Conservation (phyloP, 2,113 vertebrate species). For the Himantopus leucocephalus region DNA sequence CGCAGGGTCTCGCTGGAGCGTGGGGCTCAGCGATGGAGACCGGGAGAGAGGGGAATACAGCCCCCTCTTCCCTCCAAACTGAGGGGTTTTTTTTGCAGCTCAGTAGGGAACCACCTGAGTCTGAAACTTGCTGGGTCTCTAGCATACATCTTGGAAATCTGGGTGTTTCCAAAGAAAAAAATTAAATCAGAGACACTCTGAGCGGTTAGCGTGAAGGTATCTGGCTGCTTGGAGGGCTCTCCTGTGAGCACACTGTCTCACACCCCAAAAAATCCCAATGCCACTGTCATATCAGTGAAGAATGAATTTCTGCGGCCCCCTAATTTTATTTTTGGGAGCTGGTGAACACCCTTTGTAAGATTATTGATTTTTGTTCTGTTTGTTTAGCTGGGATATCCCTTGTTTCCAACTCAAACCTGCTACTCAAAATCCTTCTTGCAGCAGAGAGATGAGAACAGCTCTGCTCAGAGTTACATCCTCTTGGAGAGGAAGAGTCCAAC, state of each 20-base stretch:
- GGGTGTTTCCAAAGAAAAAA: background rate
- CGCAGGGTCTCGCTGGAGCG: background rate
- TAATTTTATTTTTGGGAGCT: background rate
- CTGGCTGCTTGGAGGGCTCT: background rate
- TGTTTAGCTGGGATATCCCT: background rate
- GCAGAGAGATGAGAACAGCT: background rate
- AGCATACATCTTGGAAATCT: background rate
- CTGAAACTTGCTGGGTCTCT: background rate
- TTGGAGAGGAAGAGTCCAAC: background rate
- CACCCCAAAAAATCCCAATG: background rate
- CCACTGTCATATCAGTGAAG: background rate
- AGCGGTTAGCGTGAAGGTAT: background rate
- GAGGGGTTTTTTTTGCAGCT: background rate
- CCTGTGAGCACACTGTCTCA: background rate
- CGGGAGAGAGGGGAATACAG: background rate
- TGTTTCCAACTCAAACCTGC: background rate
- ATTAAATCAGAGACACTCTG: background rate
- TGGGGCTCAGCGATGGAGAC: fast-evolving
- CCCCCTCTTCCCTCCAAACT: fast-evolving
- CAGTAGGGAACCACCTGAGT: background rate
- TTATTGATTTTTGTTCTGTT: background rate
- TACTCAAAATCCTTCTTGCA: background rate
- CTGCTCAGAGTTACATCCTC: background rate
- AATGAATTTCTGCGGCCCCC: background rate
- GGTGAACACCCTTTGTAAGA: background rate